Percentiles rank a stretch among this genome's conserved stretches.
Evolutionary conservation across 2,888 invertebrate species (phyloP).

Genomic region (Cistogaster globosa): DNA sequence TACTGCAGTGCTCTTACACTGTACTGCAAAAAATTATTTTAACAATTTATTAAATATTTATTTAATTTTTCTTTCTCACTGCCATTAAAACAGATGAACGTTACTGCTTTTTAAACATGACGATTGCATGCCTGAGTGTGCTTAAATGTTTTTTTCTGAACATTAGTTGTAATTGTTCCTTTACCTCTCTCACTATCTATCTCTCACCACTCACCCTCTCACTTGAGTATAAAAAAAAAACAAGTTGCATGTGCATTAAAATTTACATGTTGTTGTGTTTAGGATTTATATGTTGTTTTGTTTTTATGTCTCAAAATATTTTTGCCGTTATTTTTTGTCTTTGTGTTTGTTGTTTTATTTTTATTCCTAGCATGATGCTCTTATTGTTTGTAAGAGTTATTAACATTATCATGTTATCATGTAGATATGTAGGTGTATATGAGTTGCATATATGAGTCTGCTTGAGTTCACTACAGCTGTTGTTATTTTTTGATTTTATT

Average conservation of each 20-base stretch:
- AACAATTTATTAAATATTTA: no score
- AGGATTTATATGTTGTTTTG: slow-evolving; percentile 50
- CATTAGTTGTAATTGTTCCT: slow-evolving; percentile 23
- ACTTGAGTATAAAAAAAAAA: background rate
- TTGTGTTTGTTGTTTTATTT: slow-evolving; percentile 14
- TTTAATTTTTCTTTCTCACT: background rate
- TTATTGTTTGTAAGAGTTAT: slow-evolving; percentile 69
- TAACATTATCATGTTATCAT: slow-evolving; percentile 71
- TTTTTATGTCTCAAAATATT: slow-evolving; percentile 32
- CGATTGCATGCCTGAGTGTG: slow-evolving; percentile 20
- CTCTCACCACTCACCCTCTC: background rate
- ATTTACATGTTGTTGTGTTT: slow-evolving; percentile 36
- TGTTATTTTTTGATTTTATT: slow-evolving; percentile 29
- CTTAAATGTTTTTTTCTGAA: slow-evolving; percentile 30
- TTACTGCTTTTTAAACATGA: background rate
- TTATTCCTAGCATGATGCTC: slow-evolving; percentile 54
- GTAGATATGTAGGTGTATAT: slow-evolving; percentile 39
- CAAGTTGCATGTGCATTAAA: slow-evolving; percentile 64
- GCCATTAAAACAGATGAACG: background rate
- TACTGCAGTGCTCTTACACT: no score
- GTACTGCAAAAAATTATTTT: no score
- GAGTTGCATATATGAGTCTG: slow-evolving; percentile 17
- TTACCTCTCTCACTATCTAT: background rate
- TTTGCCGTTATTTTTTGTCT: slow-evolving; percentile 53
- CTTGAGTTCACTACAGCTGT: slow-evolving; percentile 58